Base-by-base conservation (phyloP, 1,140 invertebrate genomes). In the Druon quercuslanigerum region DNA sequence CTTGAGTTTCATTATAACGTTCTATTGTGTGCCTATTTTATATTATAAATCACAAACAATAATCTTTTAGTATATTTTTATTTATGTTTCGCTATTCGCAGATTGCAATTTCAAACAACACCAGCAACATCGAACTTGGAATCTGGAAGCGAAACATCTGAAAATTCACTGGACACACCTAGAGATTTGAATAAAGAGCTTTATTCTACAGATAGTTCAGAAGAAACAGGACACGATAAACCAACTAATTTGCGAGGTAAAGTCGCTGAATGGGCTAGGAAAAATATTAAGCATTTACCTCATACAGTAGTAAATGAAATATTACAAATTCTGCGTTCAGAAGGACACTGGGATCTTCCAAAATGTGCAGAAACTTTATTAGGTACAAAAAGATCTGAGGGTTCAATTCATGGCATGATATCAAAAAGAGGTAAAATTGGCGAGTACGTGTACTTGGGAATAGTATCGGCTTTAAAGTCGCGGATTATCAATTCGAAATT, bases 241-340 rank as follows among this genome's bases (percentile, higher is more conserved):
- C 40, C 6, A 46, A 11, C 40, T 46, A 77, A 50, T 9, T 17
- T 77, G 66, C 16, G 40, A 51, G 70, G 51, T 0, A 73, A 60
- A n/a, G 52, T 73, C 33, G 71, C 46, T 16, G 46, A 73, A 50
- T 79, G 74, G 51, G 78, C 73, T 13, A 57, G 72, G 33, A 75
- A 75, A 51, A 56, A 75, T 51, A 57, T 56, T n/a, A 77, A 20
- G 50, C 56, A 71, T 72, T 17, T 80, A 14, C 74, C 79, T 40
- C 66, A 76, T n/a, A 74, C 33, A 14, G 72, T 71, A 70, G 72
- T 72, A 9, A 54, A 77, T 57, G 74, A 78, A 56, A 51, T 81
- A 52, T 75, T 78, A 19, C 3, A n/a, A 5, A 60, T 75, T 75
- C 72, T 81, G 8, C 74, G 73, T 33, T 72, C 57, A 40, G 79